These are phyloP conservation scores for Syndactyla subalaris DNA, from an alignment of 2,797 vertebrate species.

Conservation along the genomic window DNA sequence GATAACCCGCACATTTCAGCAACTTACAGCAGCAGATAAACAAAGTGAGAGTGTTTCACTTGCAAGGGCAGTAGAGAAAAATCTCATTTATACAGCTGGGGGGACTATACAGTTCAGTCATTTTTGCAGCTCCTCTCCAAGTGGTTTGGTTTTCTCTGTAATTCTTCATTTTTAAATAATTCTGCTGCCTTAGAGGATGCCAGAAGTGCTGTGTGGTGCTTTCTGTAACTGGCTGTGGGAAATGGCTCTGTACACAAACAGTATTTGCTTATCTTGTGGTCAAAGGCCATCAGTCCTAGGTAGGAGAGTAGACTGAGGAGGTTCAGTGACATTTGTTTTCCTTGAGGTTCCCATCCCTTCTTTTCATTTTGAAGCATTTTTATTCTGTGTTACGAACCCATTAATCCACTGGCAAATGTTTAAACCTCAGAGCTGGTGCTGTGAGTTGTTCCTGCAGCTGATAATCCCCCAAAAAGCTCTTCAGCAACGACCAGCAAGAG, in stretches of 20 bases:
- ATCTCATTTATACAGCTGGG: neutral
- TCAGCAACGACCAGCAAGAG: neutral
- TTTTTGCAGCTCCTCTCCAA: neutral
- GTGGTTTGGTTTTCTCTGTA: neutral
- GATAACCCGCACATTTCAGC: neutral
- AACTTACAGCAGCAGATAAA: neutral
- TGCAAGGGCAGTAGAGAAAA: neutral
- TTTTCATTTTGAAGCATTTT: neutral
- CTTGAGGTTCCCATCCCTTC: neutral
- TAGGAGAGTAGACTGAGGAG: neutral
- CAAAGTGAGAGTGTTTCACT: neutral
- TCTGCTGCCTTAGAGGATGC: neutral
- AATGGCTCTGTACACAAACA: neutral
- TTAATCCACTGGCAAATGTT: neutral
- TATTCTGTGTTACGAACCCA: neutral
- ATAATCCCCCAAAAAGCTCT: neutral
- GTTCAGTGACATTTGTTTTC: neutral
- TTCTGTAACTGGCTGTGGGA: neutral
- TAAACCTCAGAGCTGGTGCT: neutral
- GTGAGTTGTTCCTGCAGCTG: neutral
- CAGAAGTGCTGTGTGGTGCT: neutral
- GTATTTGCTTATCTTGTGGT: neutral
- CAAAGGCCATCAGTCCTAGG: neutral
- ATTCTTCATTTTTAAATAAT: neutral
- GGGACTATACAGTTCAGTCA: neutral